Conservation (phyloP, 2,888 invertebrate genomes). For the Sinotaia quadrata region DNA sequence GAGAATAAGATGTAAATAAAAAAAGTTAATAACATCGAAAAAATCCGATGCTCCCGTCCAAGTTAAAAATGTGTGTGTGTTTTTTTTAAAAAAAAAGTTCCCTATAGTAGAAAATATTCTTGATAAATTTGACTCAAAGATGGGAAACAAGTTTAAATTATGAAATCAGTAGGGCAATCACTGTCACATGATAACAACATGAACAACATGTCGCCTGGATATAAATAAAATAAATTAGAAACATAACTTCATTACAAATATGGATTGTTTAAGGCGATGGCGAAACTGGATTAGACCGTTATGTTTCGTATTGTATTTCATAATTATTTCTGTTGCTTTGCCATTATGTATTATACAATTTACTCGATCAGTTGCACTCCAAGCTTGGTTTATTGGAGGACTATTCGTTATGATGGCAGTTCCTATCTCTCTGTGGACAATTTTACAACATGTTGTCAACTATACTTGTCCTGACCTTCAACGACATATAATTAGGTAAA, state of each 20-base stretch:
- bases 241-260: too few relatives aligned
- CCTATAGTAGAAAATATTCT: too few relatives aligned
- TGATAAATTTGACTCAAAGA: slow-evolving; percentile 15
- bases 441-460: slow-evolving; percentile 92
- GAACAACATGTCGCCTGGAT: slow-evolving; percentile 31
- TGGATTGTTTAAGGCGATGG: slow-evolving; percentile 76
- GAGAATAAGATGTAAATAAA: too few relatives aligned
- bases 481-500: slow-evolving; percentile 90
- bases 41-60: too few relatives aligned
- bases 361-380: slow-evolving; percentile 80
- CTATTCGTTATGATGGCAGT: slow-evolving; percentile 92
- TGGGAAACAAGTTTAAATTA: not conserved
- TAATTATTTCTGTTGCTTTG: slow-evolving; percentile 86
- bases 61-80: too few relatives aligned
- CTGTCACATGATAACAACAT: slow-evolving; percentile 33
- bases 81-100: too few relatives aligned
- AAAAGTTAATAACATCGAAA: too few relatives aligned
- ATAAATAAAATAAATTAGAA: slow-evolving; percentile 15
- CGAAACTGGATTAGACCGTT: slow-evolving; percentile 91
- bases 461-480: slow-evolving; percentile 93
- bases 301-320: slow-evolving; percentile 83
- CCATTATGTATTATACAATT: slow-evolving; percentile 88
- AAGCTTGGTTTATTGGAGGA: slow-evolving; percentile 86
- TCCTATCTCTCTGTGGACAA: slow-evolving; percentile 95
- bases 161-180: slow-evolving; percentile 8